Evolutionary conservation across 2,113 vertebrate species (phyloP).

Genomic region (Nipponia nippon): DNA sequence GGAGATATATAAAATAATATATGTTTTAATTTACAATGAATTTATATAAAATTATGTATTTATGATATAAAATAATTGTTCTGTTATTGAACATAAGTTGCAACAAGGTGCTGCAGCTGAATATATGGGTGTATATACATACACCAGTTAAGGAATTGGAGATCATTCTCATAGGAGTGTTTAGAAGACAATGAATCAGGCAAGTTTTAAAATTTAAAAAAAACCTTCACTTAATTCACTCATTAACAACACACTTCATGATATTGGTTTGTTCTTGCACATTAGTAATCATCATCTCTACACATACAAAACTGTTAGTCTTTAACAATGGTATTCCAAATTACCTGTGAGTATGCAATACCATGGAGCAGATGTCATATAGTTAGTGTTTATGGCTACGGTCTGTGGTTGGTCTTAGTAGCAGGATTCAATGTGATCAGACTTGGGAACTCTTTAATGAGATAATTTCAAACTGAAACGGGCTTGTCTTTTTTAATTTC

Average conservation of each 20-base stretch:
- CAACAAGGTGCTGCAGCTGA: background rate
- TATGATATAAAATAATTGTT: background rate
- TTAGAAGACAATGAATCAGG: background rate
- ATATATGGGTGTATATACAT: background rate
- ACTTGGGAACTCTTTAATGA: background rate
- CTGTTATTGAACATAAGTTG: background rate
- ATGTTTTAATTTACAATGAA: background rate
- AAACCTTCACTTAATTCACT: background rate
- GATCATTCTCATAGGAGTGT: background rate
- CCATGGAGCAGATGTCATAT: background rate
- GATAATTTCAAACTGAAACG: background rate
- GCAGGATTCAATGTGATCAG: background rate
- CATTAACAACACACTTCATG: background rate
- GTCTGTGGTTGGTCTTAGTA: background rate
- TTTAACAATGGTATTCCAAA: background rate
- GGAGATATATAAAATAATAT: background rate
- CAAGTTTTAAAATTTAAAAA: background rate
- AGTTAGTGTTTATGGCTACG: background rate
- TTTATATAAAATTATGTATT: background rate
- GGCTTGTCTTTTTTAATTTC: background rate
- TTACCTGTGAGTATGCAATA: background rate
- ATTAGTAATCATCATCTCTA: background rate
- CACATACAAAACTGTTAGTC: background rate
- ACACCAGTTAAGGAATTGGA: background rate
- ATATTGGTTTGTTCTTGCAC: background rate